Conservation (phyloP, 2,797 vertebrate species). For the Sebastes iracundus region DNA sequence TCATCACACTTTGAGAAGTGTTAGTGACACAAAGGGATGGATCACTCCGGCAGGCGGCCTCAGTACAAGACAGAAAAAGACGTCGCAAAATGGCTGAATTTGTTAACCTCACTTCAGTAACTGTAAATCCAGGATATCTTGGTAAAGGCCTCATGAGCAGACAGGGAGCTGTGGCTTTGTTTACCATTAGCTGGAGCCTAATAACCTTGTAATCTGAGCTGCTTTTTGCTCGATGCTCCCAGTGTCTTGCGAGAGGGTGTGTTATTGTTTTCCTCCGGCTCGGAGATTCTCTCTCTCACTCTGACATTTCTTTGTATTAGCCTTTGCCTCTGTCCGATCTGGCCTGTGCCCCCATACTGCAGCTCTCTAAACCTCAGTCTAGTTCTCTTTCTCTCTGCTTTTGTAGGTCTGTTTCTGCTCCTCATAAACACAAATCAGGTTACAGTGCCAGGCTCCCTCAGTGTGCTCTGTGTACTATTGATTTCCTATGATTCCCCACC, state of each 20-base stretch:
- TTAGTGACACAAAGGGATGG: neutral
- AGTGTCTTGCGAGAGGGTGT: slow-evolving; percentile 23
- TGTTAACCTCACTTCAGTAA: neutral
- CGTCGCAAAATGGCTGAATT: neutral
- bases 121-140: neutral
- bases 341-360: neutral
- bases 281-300: slow-evolving; percentile 29
- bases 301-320: slow-evolving; percentile 9
- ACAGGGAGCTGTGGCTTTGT: slow-evolving; percentile 48
- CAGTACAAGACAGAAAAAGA: neutral
- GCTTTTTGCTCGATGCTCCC: slow-evolving; percentile 24
- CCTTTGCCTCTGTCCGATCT: neutral
- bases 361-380: slow-evolving; percentile 4
- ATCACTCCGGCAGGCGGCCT: neutral
- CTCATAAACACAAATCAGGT: slow-evolving; percentile 74
- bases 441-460: slow-evolving; percentile 67
- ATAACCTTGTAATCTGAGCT: slow-evolving; percentile 69
- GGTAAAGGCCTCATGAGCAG: neutral
- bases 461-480: slow-evolving; percentile 71
- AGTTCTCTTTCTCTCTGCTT: slow-evolving; percentile 6
- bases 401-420: slow-evolving; percentile 38
- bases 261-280: slow-evolving; percentile 53
- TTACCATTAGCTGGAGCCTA: slow-evolving; percentile 48
- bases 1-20: neutral
- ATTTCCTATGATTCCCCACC: slow-evolving; percentile 70